Base-by-base conservation (phyloP, 2,113 vertebrate genomes). In the Scophthalmus maximus region DNA sequence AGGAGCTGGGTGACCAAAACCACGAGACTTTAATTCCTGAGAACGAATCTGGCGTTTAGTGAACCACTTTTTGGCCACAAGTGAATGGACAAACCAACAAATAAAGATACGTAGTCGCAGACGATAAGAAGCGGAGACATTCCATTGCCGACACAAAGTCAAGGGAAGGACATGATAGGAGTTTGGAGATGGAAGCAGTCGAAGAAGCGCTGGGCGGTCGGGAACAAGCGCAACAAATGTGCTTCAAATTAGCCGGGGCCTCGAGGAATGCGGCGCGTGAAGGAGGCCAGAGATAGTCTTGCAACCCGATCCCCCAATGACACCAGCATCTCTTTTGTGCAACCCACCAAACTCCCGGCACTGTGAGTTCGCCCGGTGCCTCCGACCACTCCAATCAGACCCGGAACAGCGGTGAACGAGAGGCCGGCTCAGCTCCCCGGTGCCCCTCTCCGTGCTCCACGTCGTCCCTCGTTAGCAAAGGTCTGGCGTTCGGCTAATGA, bases 181-280 rank as follows among this genome's bases (percentile, higher is more conserved):
- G 51, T 42, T 20, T 66, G 55, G 56, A 63, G 57, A 17, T 18
- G 8, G 3, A 53, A 3, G 42, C 18, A 8, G 42, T 46, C n/a
- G 26, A 53, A 29, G 25, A 8, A 17, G 51, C 18, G 25, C 15
- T 3, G 25, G 29, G 26, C 23, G 51, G 20, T 23, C 29, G 15
- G 17, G 17, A 5, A 53, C 51, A 74, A 57, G 56, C 58, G 72
- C 76, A 87, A 85, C 86, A 87, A 77, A 90, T 90, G 86, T 87
- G 81, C 77, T 87, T 83, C 85, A 85, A 89, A 89, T 90, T 81
- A 88, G 74, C 77, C 59, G 2, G 65, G 63, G n/a, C n/a, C 56
- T 34, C 2, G 12, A 69, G 84, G 82, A 91, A 88, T 89, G 81
- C 42, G 36, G n/a, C 67, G 51, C 3, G 14, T 63, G 66, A 73